These are phyloP conservation scores for Danionella dracula DNA, from an alignment of 2,797 vertebrate species.

Conservation along the genomic window DNA sequence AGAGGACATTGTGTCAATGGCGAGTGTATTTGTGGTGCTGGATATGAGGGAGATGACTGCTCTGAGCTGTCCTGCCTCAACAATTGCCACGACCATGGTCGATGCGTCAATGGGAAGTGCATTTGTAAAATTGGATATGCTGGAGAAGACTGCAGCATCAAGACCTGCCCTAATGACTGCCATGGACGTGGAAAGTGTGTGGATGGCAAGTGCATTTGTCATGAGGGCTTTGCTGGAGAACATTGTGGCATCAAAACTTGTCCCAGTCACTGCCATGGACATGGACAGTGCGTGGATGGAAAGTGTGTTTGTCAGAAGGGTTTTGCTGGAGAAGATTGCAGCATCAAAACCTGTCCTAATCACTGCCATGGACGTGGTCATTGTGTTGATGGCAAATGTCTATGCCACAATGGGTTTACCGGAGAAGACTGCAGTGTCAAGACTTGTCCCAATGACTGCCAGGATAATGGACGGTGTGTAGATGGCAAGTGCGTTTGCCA, in stretches of 20 bases:
- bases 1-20: slow-evolving; percentile 78
- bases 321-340: slow-evolving; percentile 71
- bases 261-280: slow-evolving; percentile 72
- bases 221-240: slow-evolving; percentile 71
- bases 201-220: slow-evolving; percentile 77
- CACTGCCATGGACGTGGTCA: slow-evolving; percentile 76
- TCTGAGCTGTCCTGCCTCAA: slow-evolving; percentile 71
- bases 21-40: slow-evolving; percentile 77
- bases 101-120: slow-evolving; percentile 74
- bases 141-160: slow-evolving; percentile 62
- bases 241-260: slow-evolving; percentile 78
- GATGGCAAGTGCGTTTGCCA: slow-evolving; percentile 70
- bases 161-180: slow-evolving; percentile 62
- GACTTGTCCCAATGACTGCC: slow-evolving; percentile 72
- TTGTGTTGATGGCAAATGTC: slow-evolving; percentile 78
- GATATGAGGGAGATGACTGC: slow-evolving; percentile 81
- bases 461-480: slow-evolving; percentile 55
- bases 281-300: slow-evolving; percentile 75
- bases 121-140: slow-evolving; percentile 65
- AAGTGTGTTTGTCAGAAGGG: slow-evolving; percentile 74
- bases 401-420: slow-evolving; percentile 70
- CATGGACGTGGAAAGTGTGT: slow-evolving; percentile 70
- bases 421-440: slow-evolving; percentile 79
- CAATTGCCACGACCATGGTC: slow-evolving; percentile 73
- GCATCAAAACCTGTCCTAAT: slow-evolving; percentile 75